Conservation (phyloP, 2,797 vertebrate genomes). For the Percopsis omiscomaycus region DNA sequence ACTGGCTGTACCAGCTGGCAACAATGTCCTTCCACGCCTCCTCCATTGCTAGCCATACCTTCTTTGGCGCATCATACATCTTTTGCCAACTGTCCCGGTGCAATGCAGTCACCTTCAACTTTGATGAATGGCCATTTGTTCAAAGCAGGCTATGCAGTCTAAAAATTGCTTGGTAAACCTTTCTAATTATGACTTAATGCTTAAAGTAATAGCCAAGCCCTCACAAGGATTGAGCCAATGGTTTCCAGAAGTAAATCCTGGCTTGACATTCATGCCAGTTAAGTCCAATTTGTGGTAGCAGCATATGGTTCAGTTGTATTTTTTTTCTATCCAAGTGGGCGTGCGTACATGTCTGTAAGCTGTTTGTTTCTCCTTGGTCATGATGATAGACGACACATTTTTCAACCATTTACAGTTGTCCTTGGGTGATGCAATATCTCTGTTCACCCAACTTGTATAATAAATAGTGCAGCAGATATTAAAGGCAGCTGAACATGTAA, state of each 20-base stretch:
- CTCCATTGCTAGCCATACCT: constrained; percentile 28
- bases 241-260: no score
- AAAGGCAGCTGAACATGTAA: background rate
- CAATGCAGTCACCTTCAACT: background rate
- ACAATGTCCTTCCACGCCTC: constrained; percentile 17
- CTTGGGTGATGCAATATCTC: constrained; percentile 48
- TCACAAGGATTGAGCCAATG: background rate
- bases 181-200: no score
- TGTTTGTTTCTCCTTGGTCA: constrained; percentile 39
- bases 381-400: constrained; percentile 48
- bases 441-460: background rate
- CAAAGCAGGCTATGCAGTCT: no score
- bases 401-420: constrained; percentile 57
- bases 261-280: no score
- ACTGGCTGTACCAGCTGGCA: constrained; percentile 40
- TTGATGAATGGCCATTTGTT: background rate
- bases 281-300: no score
- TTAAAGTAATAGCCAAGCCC: background rate
- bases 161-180: no score
- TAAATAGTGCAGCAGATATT: background rate
- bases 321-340: background rate
- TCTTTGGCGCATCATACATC: background rate
- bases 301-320: constrained; percentile 3
- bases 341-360: no score
- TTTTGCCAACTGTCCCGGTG: constrained; percentile 1